Evolutionary conservation across 2,888 invertebrate species (phyloP), one percentile per base, ranked within the genome.

Genomic region (Thecophora atra): DNA sequence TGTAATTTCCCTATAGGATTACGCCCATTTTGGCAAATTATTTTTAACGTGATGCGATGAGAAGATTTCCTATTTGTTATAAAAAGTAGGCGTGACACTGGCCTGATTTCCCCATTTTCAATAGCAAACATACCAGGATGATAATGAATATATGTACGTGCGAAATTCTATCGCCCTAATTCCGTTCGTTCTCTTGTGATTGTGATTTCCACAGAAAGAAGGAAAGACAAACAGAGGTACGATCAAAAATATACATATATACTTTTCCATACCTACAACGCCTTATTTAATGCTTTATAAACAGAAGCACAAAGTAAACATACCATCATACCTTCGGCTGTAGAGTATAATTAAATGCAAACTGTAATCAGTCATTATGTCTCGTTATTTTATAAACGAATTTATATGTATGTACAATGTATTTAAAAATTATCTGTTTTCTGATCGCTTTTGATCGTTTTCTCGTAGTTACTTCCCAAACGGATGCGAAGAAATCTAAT

Each of bases 81-180:
- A n/a, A n/a, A n/a, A n/a, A n/a, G n/a, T n/a, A n/a, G n/a, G n/a
- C n/a, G n/a, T n/a, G n/a, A n/a, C n/a, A n/a, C n/a, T n/a, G n/a
- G n/a, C n/a, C n/a, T n/a, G n/a, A n/a, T n/a, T n/a, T n/a, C 11
- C 54, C 54, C 54, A 54, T 54, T 54, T 54, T 54, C 54, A 54
- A 19, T 15, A 7, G 11, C 54, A 54, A 54, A 54, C 54, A 54
- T 6, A 7, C 54, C 19, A 11, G 7, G 6, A 54, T 54, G n/a
- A n/a, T 17, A 54, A 54, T 7, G 17, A 54, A 54, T 54, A 54
- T 19, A 13, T 19, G 54, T n/a, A n/a, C n/a, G n/a, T 54, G 54
- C 19, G 11, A 54, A 54, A 11, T 54, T 54, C n/a, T n/a, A 54
- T 54, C 44, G 44, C 44, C 8, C 7, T 44, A 44, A 11, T 13